Evolutionary conservation across 2,113 vertebrate genomes (phyloP).

Genomic region (Cyanoramphus novaezelandiae): DNA sequence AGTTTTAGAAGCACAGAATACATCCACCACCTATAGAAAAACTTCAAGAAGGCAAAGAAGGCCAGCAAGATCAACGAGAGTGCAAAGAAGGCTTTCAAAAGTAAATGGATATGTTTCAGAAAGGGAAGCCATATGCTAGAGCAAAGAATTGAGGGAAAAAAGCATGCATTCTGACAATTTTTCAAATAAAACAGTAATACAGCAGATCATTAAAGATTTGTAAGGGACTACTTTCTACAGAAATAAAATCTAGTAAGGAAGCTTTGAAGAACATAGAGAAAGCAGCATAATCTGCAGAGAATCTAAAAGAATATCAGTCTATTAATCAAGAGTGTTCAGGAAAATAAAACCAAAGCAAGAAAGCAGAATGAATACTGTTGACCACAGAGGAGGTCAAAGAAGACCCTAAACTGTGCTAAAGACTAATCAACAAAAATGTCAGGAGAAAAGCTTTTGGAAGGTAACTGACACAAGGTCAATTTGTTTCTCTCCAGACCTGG

Average conservation of each 20-base stretch:
- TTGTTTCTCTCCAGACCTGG: not conserved
- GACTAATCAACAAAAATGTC: not conserved
- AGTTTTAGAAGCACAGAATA: not conserved
- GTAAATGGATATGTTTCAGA: not conserved
- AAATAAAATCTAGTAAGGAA: not conserved
- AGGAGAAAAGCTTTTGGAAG: not conserved
- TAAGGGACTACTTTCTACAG: not conserved
- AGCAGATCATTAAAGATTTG: not conserved
- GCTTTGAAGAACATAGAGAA: not conserved
- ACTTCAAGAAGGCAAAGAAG: not conserved
- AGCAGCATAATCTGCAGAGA: not conserved
- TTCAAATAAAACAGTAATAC: not conserved
- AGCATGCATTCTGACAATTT: not conserved
- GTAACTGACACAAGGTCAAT: not conserved
- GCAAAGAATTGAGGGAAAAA: not conserved
- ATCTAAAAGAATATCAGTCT: not conserved
- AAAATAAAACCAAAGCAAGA: not conserved
- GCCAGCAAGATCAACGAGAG: not conserved
- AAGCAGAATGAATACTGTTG: not conserved
- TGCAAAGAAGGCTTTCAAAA: not conserved
- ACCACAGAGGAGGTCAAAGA: not conserved
- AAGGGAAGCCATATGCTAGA: not conserved
- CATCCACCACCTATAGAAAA: not conserved
- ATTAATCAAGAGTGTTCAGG: not conserved
- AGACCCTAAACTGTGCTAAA: not conserved